Percentiles rank a stretch among this genome's conserved stretches.
Conservation (phyloP, 1,140 invertebrate species). For the Campoletis sonorensis region DNA sequence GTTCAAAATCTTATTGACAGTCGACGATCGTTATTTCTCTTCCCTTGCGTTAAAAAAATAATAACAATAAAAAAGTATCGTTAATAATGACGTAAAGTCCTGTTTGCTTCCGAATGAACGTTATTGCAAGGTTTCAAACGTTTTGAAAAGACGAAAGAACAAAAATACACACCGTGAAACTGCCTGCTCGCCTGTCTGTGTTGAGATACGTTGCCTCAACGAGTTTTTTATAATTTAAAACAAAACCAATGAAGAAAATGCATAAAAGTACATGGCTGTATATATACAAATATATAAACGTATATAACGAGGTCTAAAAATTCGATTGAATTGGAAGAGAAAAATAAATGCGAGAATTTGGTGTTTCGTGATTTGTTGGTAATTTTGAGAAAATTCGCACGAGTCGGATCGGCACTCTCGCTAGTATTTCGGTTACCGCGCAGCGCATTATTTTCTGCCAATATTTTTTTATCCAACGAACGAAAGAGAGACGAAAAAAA, state of each 20-base stretch:
- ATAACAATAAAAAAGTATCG: too few relatives aligned
- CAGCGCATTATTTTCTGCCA: not conserved
- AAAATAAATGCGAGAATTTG: too few relatives aligned
- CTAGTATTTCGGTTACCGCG: not conserved
- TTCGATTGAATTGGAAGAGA: too few relatives aligned
- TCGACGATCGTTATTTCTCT: too few relatives aligned
- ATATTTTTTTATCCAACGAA: conserved; percentile 16
- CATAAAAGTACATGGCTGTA: not conserved
- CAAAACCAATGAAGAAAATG: conserved; percentile 33
- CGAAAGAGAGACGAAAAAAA: conserved; percentile 16
- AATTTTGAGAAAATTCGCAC: not conserved
- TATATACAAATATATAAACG: not conserved
- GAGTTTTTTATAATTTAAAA: conserved; percentile 67
- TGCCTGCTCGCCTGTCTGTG: conserved; percentile 60
- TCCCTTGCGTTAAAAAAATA: too few relatives aligned
- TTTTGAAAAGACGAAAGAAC: conserved; percentile 21
- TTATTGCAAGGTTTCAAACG: too few relatives aligned
- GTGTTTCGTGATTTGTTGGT: too few relatives aligned
- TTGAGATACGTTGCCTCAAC: conserved; percentile 63
- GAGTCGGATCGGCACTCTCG: not conserved
- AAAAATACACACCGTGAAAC: conserved; percentile 47
- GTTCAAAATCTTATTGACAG: too few relatives aligned
- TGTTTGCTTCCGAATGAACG: too few relatives aligned
- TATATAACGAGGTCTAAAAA: not conserved
- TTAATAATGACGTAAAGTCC: not conserved